Percentiles rank a stretch among this genome's conserved stretches.
These are phyloP conservation scores for Rhabdomys dilectus DNA, from an alignment of 2,113 vertebrate species.

Conservation along the genomic window DNA sequence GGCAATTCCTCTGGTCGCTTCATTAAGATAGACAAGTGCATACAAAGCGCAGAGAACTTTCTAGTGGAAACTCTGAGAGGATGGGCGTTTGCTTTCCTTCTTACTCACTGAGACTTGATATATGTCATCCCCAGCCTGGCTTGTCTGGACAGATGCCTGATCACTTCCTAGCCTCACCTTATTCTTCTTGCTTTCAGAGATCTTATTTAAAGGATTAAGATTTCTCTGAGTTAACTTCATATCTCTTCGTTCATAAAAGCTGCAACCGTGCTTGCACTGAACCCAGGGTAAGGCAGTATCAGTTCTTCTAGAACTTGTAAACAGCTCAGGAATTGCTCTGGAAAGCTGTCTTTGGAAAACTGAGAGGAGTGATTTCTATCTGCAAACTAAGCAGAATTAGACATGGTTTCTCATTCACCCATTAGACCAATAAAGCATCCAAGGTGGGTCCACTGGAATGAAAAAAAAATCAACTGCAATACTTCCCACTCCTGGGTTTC, in stretches of 20 bases:
- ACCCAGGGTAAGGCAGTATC: neutral
- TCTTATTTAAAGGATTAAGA: neutral
- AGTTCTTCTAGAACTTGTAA: neutral
- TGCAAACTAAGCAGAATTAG: neutral
- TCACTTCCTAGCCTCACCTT: neutral
- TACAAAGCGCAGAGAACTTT: neutral
- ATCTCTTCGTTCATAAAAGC: neutral
- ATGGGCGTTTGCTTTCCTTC: neutral
- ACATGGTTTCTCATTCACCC: neutral
- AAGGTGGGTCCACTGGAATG: neutral
- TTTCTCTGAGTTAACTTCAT: constrained; percentile 13
- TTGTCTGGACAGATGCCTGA: constrained; percentile 4
- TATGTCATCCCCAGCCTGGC: neutral
- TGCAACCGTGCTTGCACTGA: neutral
- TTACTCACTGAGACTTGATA: neutral
- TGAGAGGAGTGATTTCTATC: neutral
- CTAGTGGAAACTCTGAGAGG: neutral
- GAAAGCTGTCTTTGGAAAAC: neutral
- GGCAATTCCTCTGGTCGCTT: neutral
- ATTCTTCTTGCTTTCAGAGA: neutral
- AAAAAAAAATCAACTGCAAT: neutral
- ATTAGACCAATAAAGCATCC: neutral
- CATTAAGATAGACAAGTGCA: neutral
- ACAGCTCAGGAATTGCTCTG: neutral
- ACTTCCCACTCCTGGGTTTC: neutral